A percentile compares a stretch with the other conserved stretches of the same genome.
phyloP scores from a whole-genome alignment of 2,113 vertebrate species.

The Dicaeum eximium region DNA sequence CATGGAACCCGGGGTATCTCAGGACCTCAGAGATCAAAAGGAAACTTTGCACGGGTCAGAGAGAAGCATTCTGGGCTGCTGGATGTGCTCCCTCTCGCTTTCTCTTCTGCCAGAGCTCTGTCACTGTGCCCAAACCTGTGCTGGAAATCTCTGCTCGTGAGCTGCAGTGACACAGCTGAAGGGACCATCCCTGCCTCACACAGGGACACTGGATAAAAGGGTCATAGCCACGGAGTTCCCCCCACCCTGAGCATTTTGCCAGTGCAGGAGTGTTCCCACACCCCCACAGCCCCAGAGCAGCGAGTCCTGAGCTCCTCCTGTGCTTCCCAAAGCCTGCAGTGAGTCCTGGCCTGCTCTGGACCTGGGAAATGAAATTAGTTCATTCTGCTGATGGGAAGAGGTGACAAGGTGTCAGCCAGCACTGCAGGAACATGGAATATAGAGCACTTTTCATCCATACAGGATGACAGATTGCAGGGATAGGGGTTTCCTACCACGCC shows the following conservation, averaged over 20 bases:
- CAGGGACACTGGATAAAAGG: neutral
- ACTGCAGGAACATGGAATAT: neutral
- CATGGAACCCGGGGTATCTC: neutral
- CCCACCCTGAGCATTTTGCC: neutral
- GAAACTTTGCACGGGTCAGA: neutral
- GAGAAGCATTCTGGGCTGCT: neutral
- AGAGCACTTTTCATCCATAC: neutral
- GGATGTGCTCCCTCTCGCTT: neutral
- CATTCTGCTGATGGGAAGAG: neutral
- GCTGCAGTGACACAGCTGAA: neutral
- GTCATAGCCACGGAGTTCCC: neutral
- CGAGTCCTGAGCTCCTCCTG: neutral
- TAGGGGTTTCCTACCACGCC: rapidly evolving
- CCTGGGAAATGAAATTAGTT: neutral
- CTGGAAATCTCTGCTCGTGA: neutral
- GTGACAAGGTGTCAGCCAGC: neutral
- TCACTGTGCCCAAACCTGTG: neutral
- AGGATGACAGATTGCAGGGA: neutral
- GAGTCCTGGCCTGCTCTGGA: neutral
- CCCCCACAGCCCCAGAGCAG: neutral
- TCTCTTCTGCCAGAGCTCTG: neutral
- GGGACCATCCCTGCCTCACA: neutral
- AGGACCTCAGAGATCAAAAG: constrained; percentile 19
- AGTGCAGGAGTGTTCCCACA: neutral
- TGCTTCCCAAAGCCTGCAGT: neutral